Base-by-base conservation (phyloP, 2,113 vertebrate species). In the Albula goreensis region DNA sequence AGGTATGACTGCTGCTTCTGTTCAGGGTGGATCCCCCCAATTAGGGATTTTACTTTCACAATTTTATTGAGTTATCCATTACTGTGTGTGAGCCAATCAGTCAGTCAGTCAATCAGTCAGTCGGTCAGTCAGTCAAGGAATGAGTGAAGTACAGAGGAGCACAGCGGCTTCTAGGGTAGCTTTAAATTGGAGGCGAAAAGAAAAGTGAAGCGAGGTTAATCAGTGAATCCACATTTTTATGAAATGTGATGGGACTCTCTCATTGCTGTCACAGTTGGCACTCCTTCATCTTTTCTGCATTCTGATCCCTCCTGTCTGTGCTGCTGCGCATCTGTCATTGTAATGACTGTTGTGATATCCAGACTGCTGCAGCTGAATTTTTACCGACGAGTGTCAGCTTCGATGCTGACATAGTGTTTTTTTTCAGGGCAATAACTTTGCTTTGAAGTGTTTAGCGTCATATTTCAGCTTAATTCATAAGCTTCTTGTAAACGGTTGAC, bases 331-430 rank as follows among this genome's bases (percentile, higher is more conserved):
- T 74, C 70, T 31, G 70, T 74, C 70, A 74, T 74, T 22, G n/a
- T 74, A 74, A 74, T 74, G n/a, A 66, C 60, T 66, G 70, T 25
- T 74, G 70, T 74, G 70, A 74, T 74, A 74, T 74, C 31, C n/a
- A 31, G 70, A 74, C 70, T 2, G 70, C 70, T 31, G 70, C 70
- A 8, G 70, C 70, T 74, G 70, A 56, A 7, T 56, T 56, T 56
- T 56, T 56, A 9, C 53, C 53, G 12, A 31, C n/a, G 22, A 31
- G n/a, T 22, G 8, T 22, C 70, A 31, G n/a, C 70, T 74, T 74
- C 70, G 8, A 74, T 31, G n/a, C 70, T 74, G 12, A 74, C 19
- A 31, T 31, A n/a, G 70, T 74, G 70, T 74, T 10, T 41, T 41
- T 41, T 41, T 74, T 74, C 17, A 74, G n/a, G n/a, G 31, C n/a